Evolutionary conservation across 1,140 invertebrate genomes (phyloP), one percentile per base, ranked within the genome.

Genomic region (Trichomalopsis sarcophagae): DNA sequence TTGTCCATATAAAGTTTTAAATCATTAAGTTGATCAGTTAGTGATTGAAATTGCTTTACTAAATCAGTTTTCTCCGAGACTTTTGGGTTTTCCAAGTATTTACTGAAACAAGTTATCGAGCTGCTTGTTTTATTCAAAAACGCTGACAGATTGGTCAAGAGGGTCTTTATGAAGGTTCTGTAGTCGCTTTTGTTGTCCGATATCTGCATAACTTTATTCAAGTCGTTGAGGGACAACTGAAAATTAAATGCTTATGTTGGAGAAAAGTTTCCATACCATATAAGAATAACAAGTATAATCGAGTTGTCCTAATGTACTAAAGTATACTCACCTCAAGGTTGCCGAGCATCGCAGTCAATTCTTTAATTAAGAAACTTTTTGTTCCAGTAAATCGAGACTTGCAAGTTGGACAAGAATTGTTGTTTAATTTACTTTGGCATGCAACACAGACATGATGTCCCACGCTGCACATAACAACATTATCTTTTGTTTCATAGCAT

Each of bases 401-500:
- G 30, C 90, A 91, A 0, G 85, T 85, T 1, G 91, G 91, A 77
- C 91, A 92, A 14, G 47, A 14, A 0, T 23, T 9, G 0, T 23
- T 6, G 0, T 47, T 2, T 4, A 91, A 9, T 73, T 86, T 78
- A 0, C 7, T 2, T 11, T 47, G 87, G 50, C 91, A 91, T 0
- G 9, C 1, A 1, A 79, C 44, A 62, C 91, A 92, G 0, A 91
- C 82, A 2, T 90, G 89, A 81, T 92, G 90, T 9, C 91, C 90
- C 7, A 85, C 79, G 2, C 7, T 14, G 40, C 91, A 91, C 13
- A 89, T 87, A 2, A 86, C 40, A 9, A 89, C 87, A 4, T 78
- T 82, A 3, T 62, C 0, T 0, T 89, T 81, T 40, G 78, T 84
- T 14, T 91, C 88, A 44, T 88, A 84, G 66, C 90, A 92, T 27